phyloP scores from a whole-genome alignment of 2,888 invertebrate genomes.

The Drosophila neotestacea region DNA sequence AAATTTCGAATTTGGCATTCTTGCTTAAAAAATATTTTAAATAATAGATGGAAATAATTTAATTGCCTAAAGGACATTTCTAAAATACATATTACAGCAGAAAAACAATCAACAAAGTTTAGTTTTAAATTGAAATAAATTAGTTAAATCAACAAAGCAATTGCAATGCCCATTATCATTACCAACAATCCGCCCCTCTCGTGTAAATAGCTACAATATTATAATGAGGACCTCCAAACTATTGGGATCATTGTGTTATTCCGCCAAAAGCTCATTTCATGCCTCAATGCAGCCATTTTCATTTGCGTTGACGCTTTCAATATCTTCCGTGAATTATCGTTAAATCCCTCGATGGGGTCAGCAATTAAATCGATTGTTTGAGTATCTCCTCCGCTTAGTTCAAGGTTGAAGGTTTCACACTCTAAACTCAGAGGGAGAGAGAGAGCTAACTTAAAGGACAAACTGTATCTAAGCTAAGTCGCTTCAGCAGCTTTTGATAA shows the following conservation, averaged over 20 bases:
- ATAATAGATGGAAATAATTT: constrained; percentile 2
- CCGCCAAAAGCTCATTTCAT: constrained; percentile 14
- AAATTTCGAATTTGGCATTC: background rate
- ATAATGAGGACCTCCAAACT: constrained; percentile 7
- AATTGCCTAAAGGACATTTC: constrained; percentile 6
- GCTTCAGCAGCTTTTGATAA: background rate
- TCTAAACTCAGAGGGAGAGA: background rate
- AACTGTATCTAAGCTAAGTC: background rate
- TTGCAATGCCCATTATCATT: constrained; percentile 2
- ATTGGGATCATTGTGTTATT: constrained; percentile 10
- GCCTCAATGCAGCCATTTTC: constrained; percentile 10
- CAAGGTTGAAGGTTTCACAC: background rate
- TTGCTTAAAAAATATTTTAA: background rate
- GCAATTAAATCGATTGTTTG: constrained; percentile 18
- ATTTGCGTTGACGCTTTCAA: constrained; percentile 12
- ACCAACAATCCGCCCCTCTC: background rate
- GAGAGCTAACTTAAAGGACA: background rate
- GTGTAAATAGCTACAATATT: background rate
- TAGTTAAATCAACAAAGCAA: constrained; percentile 18
- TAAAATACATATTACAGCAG: background rate
- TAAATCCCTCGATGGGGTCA: constrained; percentile 9
- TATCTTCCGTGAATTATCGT: constrained; percentile 6
- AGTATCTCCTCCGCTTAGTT: background rate
- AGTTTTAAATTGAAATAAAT: constrained; percentile 9
- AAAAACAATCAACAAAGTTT: background rate